phyloP scores from a whole-genome alignment of 2,797 vertebrate species.

The Dicrostonyx torquatus region DNA sequence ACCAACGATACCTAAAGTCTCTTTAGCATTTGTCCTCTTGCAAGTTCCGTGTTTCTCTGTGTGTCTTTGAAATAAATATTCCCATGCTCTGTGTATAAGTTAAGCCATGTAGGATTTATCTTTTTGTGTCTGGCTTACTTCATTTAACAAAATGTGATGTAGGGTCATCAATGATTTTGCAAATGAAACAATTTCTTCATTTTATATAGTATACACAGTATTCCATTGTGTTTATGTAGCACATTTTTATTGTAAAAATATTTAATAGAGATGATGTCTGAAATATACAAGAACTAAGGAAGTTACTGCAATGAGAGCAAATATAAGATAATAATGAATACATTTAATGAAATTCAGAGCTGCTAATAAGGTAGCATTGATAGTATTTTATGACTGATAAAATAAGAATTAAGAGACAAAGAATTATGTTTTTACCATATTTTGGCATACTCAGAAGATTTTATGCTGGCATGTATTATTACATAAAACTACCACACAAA shows the following conservation, averaged over 20 bases:
- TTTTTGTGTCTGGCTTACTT: not conserved
- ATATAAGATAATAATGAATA: not conserved
- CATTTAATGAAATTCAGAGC: not conserved
- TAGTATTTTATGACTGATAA: not conserved
- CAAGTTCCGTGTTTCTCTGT: not conserved
- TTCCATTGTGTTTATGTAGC: not conserved
- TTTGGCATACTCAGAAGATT: not conserved
- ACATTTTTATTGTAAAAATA: not conserved
- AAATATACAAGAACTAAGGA: not conserved
- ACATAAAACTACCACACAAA: not conserved
- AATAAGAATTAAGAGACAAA: constrained; percentile 1
- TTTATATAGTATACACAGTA: not conserved
- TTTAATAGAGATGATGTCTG: not conserved
- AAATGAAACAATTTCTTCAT: not conserved
- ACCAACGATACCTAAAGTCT: not conserved
- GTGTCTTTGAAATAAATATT: not conserved
- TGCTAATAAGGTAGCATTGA: not conserved
- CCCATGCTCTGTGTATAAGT: not conserved
- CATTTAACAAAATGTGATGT: not conserved
- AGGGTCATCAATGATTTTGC: not conserved
- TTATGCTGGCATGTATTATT: not conserved
- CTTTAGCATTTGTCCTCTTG: not conserved
- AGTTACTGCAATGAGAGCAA: not conserved
- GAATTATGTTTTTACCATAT: not conserved
- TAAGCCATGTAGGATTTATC: not conserved